phyloP scores from a whole-genome alignment of 2,797 vertebrate genomes.

The Chloroceryle amazona region DNA sequence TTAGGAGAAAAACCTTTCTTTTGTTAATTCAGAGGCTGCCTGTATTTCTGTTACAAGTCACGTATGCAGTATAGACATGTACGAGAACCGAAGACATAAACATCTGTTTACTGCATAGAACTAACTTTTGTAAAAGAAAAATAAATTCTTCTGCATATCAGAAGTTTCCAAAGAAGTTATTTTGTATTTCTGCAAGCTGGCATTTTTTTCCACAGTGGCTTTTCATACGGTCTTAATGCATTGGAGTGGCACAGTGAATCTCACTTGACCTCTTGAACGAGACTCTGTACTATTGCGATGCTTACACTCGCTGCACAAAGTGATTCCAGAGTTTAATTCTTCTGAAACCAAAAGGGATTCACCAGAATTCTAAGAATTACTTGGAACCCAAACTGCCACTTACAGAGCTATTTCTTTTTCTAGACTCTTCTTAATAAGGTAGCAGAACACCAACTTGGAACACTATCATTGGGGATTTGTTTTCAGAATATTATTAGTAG shows the following conservation, averaged over 20 bases:
- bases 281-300: no score
- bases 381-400: neutral
- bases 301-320: neutral
- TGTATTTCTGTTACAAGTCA: neutral
- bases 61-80: neutral
- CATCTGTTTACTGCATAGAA: neutral
- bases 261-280: neutral
- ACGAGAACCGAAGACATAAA: neutral
- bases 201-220: neutral
- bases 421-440: slow-evolving; percentile 57
- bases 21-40: neutral
- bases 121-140: neutral
- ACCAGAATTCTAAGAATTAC: neutral
- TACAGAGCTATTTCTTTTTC: slow-evolving; percentile 8
- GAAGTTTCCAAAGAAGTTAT: neutral
- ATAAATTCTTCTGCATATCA: neutral
- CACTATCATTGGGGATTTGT: slow-evolving; percentile 66
- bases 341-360: slow-evolving; percentile 19
- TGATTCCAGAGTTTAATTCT: slow-evolving; percentile 5
- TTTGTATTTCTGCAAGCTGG: neutral
- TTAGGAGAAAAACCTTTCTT: neutral
- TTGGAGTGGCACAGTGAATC: neutral
- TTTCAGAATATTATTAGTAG: slow-evolving; percentile 74
- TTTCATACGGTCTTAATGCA: neutral
- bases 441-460: slow-evolving; percentile 63